Evolutionary conservation across 1,140 invertebrate species (phyloP).

Genomic region (Rhopalosiphum padi): DNA sequence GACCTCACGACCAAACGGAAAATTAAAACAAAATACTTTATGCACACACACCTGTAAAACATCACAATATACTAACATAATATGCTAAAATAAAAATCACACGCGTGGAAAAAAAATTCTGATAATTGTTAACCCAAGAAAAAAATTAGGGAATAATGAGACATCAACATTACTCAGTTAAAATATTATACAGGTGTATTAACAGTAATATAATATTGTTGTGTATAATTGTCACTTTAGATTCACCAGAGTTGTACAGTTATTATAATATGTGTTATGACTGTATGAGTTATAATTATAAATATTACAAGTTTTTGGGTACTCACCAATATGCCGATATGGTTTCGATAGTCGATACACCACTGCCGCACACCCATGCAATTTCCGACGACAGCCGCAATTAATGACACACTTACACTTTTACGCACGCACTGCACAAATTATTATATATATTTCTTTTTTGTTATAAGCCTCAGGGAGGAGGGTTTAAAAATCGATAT

Average conservation of each 20-base stretch:
- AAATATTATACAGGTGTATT: background rate
- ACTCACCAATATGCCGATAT: background rate
- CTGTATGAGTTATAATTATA: background rate
- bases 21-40: too few species aligned
- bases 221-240: background rate
- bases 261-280: background rate
- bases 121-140: too few species aligned
- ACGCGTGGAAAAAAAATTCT: too few species aligned
- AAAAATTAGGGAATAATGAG: too few species aligned
- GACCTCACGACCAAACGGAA: too few species aligned
- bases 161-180: too few species aligned
- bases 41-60: too few species aligned
- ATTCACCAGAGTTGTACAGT: background rate
- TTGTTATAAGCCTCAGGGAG: too few species aligned
- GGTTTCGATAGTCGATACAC: background rate
- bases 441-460: too few species aligned
- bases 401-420: background rate
- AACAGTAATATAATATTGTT: background rate
- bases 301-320: background rate
- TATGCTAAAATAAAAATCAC: too few species aligned
- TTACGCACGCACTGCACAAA: background rate
- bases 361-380: background rate
- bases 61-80: too few species aligned
- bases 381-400: background rate
- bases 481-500: too few species aligned